Percentiles rank a stretch among this genome's conserved stretches.
These are phyloP conservation scores for Creontiades dilutus DNA, from an alignment of 2,888 invertebrate genomes.

Conservation along the genomic window DNA sequence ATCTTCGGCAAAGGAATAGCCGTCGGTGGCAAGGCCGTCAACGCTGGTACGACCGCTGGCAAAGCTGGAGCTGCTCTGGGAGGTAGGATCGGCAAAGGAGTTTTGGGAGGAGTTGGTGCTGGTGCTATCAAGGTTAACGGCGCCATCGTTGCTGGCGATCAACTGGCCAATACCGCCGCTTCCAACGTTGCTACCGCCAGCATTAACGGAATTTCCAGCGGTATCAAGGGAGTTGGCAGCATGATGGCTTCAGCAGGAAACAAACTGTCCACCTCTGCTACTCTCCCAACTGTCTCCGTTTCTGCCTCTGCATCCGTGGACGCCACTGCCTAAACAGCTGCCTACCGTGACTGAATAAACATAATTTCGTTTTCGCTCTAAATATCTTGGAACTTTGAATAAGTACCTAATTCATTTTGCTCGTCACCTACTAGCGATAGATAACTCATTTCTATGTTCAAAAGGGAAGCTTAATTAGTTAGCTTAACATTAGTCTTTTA, in stretches of 20 bases:
- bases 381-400: no score
- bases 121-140: constrained; percentile 19
- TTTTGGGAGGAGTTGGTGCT: background rate
- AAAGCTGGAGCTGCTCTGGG: background rate
- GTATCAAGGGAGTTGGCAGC: background rate
- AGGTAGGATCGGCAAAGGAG: background rate
- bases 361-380: background rate
- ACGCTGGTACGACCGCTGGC: background rate
- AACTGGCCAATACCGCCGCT: background rate
- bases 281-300: background rate
- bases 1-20: background rate
- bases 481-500: no score
- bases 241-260: background rate
- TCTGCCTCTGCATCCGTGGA: background rate
- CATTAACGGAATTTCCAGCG: background rate
- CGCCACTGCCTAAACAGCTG: background rate
- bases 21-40: background rate
- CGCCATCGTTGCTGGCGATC: constrained; percentile 2
- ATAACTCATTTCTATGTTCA: no score
- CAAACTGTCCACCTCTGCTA: background rate
- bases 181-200: background rate
- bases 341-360: background rate
- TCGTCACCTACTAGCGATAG: no score
- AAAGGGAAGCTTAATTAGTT: no score
- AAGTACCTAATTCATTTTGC: no score